phyloP scores from a whole-genome alignment of 2,888 invertebrate species.

The Saturnia japonica region DNA sequence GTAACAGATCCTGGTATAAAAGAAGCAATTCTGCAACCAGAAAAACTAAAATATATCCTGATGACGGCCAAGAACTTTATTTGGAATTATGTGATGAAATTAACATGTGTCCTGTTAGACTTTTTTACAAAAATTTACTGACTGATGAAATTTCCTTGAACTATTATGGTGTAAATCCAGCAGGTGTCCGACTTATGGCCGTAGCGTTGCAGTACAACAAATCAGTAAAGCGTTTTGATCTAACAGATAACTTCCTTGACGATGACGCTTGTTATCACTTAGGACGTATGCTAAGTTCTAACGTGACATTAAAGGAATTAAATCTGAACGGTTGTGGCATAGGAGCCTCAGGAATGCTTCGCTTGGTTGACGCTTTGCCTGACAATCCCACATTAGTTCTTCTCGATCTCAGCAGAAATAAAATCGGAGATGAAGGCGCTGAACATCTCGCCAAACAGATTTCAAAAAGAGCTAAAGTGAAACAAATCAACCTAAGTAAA shows the following conservation, averaged over 20 bases:
- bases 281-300: slow-evolving; percentile 44
- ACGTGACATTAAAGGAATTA: slow-evolving; percentile 44
- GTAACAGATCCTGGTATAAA: slow-evolving; percentile 51
- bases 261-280: slow-evolving; percentile 54
- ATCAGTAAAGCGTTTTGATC: slow-evolving; percentile 39
- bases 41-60: slow-evolving; percentile 35
- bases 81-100: slow-evolving; percentile 47
- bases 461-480: slow-evolving; percentile 32
- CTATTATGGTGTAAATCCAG: slow-evolving; percentile 46
- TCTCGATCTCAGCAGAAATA: slow-evolving; percentile 44
- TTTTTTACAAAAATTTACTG: slow-evolving; percentile 44
- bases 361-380: slow-evolving; percentile 35
- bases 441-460: slow-evolving; percentile 39
- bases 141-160: slow-evolving; percentile 43
- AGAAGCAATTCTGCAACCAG: slow-evolving; percentile 39
- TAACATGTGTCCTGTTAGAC: slow-evolving; percentile 40
- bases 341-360: slow-evolving; percentile 42
- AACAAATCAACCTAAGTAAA: slow-evolving; percentile 40
- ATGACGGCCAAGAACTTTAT: slow-evolving; percentile 50
- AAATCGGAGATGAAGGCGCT: slow-evolving; percentile 47
- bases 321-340: slow-evolving; percentile 50
- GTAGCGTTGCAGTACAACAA: slow-evolving; percentile 46
- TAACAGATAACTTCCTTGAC: slow-evolving; percentile 49
- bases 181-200: slow-evolving; percentile 49
- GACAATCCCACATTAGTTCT: slow-evolving; percentile 37